phyloP scores from a whole-genome alignment of 2,797 vertebrate genomes.

The Vultur gryphus region DNA sequence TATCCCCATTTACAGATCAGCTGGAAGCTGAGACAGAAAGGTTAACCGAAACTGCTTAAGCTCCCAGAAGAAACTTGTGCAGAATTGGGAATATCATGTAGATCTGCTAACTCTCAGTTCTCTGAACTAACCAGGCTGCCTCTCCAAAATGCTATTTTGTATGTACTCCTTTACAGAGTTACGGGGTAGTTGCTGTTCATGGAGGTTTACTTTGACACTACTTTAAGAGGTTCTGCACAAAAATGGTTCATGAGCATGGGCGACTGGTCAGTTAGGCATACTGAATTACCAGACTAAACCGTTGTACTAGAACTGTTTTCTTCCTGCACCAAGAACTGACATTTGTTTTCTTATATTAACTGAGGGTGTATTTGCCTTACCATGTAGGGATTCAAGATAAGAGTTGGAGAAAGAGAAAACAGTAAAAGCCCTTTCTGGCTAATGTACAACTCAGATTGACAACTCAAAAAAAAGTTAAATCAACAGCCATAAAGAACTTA shows the following conservation, averaged over 20 bases:
- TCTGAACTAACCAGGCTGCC: background rate
- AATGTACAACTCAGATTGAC: background rate
- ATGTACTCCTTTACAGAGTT: background rate
- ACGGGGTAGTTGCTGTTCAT: background rate
- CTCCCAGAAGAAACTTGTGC: background rate
- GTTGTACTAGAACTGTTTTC: background rate
- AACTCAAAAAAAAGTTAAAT: background rate
- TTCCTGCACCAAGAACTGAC: background rate
- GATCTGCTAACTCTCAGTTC: background rate
- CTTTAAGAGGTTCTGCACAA: background rate
- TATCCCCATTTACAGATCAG: background rate
- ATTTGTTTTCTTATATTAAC: background rate
- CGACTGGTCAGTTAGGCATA: background rate
- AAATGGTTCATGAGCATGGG: background rate
- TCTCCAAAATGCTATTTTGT: background rate
- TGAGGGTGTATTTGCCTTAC: background rate
- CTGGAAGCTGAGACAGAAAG: background rate
- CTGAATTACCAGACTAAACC: background rate
- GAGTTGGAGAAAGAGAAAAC: background rate
- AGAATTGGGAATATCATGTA: background rate
- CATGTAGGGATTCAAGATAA: background rate
- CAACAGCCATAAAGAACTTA: background rate
- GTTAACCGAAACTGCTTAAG: background rate
- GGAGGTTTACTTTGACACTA: background rate
- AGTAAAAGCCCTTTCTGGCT: background rate